Evolutionary conservation across 2,113 vertebrate genomes (phyloP), one percentile per base, ranked within the genome.

Genomic region (Centropristis striata): DNA sequence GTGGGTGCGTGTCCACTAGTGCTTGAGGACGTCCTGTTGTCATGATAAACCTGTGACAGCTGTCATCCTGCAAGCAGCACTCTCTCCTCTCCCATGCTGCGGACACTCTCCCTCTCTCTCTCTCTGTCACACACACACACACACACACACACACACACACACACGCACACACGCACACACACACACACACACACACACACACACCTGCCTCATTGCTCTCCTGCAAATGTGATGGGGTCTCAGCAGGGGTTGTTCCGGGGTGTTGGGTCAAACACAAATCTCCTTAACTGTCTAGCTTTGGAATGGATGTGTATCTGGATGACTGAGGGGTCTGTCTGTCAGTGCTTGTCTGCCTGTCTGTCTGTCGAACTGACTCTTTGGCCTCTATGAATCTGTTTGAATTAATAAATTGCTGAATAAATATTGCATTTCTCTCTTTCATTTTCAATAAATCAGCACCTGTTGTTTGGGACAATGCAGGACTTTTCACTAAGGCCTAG

Each of bases 21-120:
- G 74, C 61, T 80, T 59, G 79, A 2, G 20, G 79, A 80, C 59
- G 28, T 78, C 82, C 80, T 86, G 83, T 76, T 78, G 83, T 76
- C 87, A 82, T 83, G 81, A 89, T 88, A 80, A 83, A 88, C 78
- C 76, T 81, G 80, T 88, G 86, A 89, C 90, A 90, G 89, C 83
- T 90, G 86, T 88, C 89, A 90, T 88, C 86, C 84, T 77, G 82
- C 81, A 76, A 85, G 80, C 70, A 68, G 61, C 44, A 27, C 81
- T 46, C 60, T 73, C 81, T 76, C 80, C 60, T 73, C 81, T 76
- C 80, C 71, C 66, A 81, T 15, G 8, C 76, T 67, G 74, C 2
- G 18, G 42, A 47, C 37, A 37, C 39, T 14, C 5, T n/a, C 47
- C 9, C 46, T 20, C 1, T 16, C 44, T 20, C 44, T 20, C 44